Conservation (phyloP, 2,888 invertebrate genomes). For the Andrena praecox region DNA sequence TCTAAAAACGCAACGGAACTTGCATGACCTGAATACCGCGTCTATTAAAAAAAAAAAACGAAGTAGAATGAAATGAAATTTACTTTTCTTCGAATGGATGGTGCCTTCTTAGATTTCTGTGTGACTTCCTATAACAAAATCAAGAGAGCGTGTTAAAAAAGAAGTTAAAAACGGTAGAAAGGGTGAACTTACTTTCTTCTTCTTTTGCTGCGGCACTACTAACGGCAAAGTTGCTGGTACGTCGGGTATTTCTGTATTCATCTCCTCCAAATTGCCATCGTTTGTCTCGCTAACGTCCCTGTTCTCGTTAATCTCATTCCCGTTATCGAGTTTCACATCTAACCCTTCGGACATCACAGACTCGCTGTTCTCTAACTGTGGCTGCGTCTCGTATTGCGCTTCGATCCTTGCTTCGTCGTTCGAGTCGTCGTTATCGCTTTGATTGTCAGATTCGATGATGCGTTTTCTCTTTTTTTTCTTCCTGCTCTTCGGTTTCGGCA, state of each 20-base stretch:
- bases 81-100: constrained; percentile 68
- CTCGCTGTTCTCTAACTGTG: constrained; percentile 44
- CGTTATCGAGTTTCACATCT: constrained; percentile 42
- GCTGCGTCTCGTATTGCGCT: constrained; percentile 86
- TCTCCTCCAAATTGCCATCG: constrained; percentile 33
- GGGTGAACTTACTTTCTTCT: constrained; percentile 59
- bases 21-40: not conserved
- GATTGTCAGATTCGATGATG: constrained; percentile 83
- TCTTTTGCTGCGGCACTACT: constrained; percentile 59
- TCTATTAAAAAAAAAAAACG: not conserved
- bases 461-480: constrained; percentile 85
- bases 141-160: constrained; percentile 8
- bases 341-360: constrained; percentile 24
- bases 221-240: constrained; percentile 37
- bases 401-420: constrained; percentile 84
- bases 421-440: constrained; percentile 84
- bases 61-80: not conserved
- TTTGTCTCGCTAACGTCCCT: constrained; percentile 71
- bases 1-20: constrained; percentile 67
- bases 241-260: constrained; percentile 30
- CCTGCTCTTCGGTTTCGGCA: constrained; percentile 83
- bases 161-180: not conserved
- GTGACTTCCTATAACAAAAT: constrained; percentile 49
- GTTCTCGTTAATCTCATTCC: constrained; percentile 45
- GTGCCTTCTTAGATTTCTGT: constrained; percentile 60